Percentiles rank a stretch among this genome's conserved stretches.
phyloP scores from a whole-genome alignment of 2,113 vertebrate genomes.

The Gallinago jamesoni region DNA sequence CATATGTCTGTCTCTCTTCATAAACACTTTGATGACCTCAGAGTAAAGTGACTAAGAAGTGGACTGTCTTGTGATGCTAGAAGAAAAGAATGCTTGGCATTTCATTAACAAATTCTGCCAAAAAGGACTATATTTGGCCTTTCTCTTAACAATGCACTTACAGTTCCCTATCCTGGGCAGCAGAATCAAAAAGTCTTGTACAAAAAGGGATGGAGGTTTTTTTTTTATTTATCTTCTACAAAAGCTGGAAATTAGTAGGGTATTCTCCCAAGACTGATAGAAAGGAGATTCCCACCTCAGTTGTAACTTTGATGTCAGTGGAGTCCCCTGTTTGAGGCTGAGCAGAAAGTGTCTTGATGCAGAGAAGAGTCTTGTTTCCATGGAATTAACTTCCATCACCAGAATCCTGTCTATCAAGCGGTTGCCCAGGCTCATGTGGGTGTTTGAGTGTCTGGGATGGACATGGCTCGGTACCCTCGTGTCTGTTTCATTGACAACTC shows the following conservation, averaged over 20 bases:
- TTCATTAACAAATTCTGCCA: neutral
- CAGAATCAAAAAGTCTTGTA: neutral
- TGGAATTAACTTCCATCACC: neutral
- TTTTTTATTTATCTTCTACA: neutral
- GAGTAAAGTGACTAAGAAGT: neutral
- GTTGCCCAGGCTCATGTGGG: neutral
- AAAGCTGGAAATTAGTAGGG: neutral
- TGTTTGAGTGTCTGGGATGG: neutral
- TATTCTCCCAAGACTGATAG: neutral
- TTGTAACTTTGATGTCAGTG: rapidly evolving
- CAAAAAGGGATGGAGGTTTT: neutral
- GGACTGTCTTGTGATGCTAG: neutral
- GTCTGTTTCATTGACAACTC: rapidly evolving
- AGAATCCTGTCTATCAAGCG: neutral
- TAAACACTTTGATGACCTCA: neutral
- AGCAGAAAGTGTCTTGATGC: neutral
- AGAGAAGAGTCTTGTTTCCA: neutral
- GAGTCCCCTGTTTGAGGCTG: neutral
- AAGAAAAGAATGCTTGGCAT: neutral
- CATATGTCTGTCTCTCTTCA: neutral
- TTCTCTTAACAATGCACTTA: neutral
- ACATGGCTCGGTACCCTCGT: rapidly evolving
- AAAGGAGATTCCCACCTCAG: neutral
- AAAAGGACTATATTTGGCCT: neutral
- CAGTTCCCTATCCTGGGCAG: neutral